Evolutionary conservation across 2,797 vertebrate genomes (phyloP).

Genomic region (Brotula barbata): DNA sequence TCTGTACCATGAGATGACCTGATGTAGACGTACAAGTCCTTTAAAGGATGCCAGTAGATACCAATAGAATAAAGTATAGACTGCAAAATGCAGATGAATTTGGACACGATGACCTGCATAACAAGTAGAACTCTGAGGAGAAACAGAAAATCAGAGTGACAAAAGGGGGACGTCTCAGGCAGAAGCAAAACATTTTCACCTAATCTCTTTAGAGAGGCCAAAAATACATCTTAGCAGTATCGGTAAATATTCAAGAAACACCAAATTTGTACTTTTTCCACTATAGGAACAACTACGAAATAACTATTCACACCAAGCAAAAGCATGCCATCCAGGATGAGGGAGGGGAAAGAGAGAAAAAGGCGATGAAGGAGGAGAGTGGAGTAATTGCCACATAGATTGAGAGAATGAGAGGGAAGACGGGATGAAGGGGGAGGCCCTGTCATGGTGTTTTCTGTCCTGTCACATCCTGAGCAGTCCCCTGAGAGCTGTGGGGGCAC

Average conservation of each 20-base stretch:
- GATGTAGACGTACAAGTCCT: neutral
- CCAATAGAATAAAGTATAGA: neutral
- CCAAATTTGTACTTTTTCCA: no score
- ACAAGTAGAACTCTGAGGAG: neutral
- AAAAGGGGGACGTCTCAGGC: conserved; percentile 54
- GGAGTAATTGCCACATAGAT: conserved; percentile 40
- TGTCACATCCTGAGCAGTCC: conserved; percentile 71
- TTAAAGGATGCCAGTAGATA: conserved; percentile 16
- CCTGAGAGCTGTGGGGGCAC: conserved; percentile 62
- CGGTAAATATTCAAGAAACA: conserved; percentile 41
- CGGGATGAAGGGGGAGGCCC: conserved; percentile 42
- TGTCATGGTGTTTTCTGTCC: conserved; percentile 57
- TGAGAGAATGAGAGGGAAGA: conserved; percentile 24
- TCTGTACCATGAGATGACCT: neutral
- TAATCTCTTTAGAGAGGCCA: conserved; percentile 53
- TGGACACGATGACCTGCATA: conserved; percentile 30
- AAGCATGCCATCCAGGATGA: neutral
- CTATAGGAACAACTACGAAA: no score
- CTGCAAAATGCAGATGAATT: conserved; percentile 39
- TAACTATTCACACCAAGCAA: neutral
- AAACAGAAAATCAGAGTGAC: conserved; percentile 20
- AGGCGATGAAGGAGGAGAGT: conserved; percentile 36
- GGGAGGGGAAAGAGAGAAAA: conserved; percentile 19
- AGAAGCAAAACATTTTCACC: conserved; percentile 47
- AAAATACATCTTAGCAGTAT: conserved; percentile 55